Evolutionary conservation across 2,888 invertebrate species (phyloP).

Genomic region (Aradus depressus): DNA sequence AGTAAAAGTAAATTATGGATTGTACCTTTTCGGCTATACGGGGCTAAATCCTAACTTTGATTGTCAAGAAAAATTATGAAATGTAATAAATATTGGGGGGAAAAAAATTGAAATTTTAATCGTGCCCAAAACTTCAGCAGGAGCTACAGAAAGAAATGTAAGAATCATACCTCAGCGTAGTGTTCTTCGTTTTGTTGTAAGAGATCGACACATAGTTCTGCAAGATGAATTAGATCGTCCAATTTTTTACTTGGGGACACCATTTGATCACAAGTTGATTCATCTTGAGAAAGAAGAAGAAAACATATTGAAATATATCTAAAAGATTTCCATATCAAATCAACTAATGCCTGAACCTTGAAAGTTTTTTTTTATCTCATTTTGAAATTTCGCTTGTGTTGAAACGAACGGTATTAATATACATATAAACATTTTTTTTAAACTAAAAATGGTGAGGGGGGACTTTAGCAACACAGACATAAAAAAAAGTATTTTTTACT

Average conservation of each 20-base stretch:
- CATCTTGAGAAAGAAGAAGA: no score
- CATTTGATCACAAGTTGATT: constrained; percentile 67
- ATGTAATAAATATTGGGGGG: not conserved
- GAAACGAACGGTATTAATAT: not conserved
- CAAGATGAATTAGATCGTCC: constrained; percentile 92
- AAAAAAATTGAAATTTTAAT: constrained; percentile 1
- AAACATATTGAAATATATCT: no score
- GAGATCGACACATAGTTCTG: constrained; percentile 95
- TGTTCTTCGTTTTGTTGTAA: constrained; percentile 99
- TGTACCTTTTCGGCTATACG: no score
- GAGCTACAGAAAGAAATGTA: not conserved
- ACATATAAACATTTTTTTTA: not conserved
- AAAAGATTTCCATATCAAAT: no score
- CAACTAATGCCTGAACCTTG: no score
- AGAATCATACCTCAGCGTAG: constrained; percentile 84
- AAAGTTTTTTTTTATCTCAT: no score
- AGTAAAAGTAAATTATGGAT: no score
- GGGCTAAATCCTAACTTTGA: not conserved
- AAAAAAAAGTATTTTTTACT: not conserved
- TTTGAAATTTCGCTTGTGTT: no score
- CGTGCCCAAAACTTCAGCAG: not conserved
- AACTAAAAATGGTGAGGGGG: not conserved
- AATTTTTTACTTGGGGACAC: constrained; percentile 80
- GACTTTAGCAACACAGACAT: not conserved
- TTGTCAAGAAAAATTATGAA: not conserved